Conservation (phyloP, 2,888 invertebrate genomes). For the Galeruca laticollis region DNA sequence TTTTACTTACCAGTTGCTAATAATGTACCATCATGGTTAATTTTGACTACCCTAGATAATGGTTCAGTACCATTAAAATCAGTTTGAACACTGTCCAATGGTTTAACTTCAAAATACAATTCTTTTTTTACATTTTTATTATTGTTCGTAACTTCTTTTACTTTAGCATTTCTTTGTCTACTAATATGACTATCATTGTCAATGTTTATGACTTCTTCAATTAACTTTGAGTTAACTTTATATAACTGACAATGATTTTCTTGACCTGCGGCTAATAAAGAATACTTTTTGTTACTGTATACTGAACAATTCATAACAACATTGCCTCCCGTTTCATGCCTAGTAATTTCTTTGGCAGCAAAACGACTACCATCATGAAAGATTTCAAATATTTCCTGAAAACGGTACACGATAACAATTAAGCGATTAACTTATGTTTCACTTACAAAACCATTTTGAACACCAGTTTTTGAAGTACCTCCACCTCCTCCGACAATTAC, state of each 20-base stretch:
- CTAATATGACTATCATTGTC: slow-evolving; percentile 60
- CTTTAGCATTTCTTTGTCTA: slow-evolving; percentile 72
- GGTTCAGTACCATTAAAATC: slow-evolving; percentile 85
- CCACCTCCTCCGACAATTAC: slow-evolving; percentile 97
- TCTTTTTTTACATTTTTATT: slow-evolving; percentile 70
- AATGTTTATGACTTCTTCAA: slow-evolving; percentile 66
- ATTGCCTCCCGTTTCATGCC: slow-evolving; percentile 89
- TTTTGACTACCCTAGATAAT: slow-evolving; percentile 83
- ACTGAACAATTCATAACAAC: slow-evolving; percentile 94
- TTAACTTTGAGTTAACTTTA: slow-evolving; percentile 71
- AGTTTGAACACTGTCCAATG: slow-evolving; percentile 85
- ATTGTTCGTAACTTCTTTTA: slow-evolving; percentile 70
- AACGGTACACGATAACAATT: slow-evolving; percentile 49
- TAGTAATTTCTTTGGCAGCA: slow-evolving; percentile 87
- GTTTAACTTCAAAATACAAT: slow-evolving; percentile 81
- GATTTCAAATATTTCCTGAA: slow-evolving; percentile 92
- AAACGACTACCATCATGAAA: slow-evolving; percentile 87
- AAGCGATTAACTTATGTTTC: slow-evolving; percentile 28
- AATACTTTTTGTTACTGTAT: slow-evolving; percentile 78
- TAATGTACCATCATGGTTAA: slow-evolving; percentile 78
- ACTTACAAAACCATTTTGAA: slow-evolving; percentile 96
- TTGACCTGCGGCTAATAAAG: slow-evolving; percentile 89
- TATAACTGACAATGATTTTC: slow-evolving; percentile 93
- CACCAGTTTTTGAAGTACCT: slow-evolving; percentile 96
- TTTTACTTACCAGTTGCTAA: slow-evolving; percentile 79